Conservation (phyloP, 2,113 vertebrate genomes). For the Hippocampus mohnikei region DNA sequence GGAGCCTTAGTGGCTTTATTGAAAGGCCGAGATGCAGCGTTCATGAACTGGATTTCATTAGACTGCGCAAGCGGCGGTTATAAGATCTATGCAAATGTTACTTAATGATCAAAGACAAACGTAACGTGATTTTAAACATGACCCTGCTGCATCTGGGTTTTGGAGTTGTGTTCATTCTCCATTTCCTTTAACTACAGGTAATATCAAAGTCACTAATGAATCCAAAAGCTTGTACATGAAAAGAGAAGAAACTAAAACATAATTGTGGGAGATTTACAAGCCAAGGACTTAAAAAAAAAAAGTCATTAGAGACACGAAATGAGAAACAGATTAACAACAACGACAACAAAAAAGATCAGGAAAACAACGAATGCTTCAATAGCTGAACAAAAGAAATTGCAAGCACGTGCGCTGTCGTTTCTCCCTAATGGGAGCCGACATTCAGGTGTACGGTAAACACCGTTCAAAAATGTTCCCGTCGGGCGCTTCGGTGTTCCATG, state of each 20-base stretch:
- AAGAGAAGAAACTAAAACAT: background rate
- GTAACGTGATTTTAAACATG: background rate
- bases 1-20: background rate
- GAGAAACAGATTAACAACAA: background rate
- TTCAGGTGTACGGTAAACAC: background rate
- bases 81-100: background rate
- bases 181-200: background rate
- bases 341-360: background rate
- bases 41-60: background rate
- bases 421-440: background rate
- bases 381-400: background rate
- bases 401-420: background rate
- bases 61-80: background rate
- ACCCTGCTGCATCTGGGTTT: background rate
- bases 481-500: background rate
- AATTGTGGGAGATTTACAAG: background rate
- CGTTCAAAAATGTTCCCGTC: conserved; percentile 1
- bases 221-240: background rate
- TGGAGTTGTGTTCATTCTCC: background rate
- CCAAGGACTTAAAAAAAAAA: background rate
- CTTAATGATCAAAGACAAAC: background rate
- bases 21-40: background rate
- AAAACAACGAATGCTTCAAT: background rate
- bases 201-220: background rate
- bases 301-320: background rate